These are phyloP conservation scores for Megalops atlanticus DNA, from an alignment of 2,113 vertebrate species.

Conservation along the genomic window DNA sequence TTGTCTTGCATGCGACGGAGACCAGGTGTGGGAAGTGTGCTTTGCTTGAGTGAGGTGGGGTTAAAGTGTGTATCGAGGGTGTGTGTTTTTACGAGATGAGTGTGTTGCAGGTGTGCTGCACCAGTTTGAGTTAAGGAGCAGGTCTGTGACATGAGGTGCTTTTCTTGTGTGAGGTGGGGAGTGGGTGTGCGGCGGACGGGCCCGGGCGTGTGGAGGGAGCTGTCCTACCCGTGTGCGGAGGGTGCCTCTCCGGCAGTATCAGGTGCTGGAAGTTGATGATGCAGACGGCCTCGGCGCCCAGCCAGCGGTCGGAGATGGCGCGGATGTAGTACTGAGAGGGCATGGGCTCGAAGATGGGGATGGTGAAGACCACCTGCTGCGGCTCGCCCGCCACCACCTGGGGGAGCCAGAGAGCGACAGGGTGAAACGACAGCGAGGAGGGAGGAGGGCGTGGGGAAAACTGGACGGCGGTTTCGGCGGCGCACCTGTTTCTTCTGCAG, in stretches of 20 bases:
- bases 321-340: constrained; percentile 97
- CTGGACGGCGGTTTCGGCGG: background rate
- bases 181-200: no score
- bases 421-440: no score
- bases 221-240: constrained; percentile 97
- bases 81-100: no score
- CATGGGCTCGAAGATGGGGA: constrained; percentile 96
- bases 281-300: constrained; percentile 92
- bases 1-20: constrained; percentile 7
- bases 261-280: constrained; percentile 97
- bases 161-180: no score
- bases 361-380: constrained; percentile 92
- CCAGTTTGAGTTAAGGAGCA: no score
- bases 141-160: no score
- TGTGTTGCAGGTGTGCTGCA: no score
- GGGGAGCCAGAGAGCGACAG: background rate
- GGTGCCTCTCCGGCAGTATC: constrained; percentile 94
- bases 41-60: no score
- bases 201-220: no score
- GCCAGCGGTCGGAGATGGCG: constrained; percentile 93
- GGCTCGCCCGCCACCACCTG: constrained; percentile 87
- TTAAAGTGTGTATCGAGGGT: no score
- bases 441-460: background rate
- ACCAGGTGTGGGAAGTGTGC: constrained; percentile 13
- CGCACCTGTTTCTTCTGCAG: constrained; percentile 95